Base-by-base conservation (phyloP, 1,140 invertebrate genomes). In the Platorchestia sp. region DNA sequence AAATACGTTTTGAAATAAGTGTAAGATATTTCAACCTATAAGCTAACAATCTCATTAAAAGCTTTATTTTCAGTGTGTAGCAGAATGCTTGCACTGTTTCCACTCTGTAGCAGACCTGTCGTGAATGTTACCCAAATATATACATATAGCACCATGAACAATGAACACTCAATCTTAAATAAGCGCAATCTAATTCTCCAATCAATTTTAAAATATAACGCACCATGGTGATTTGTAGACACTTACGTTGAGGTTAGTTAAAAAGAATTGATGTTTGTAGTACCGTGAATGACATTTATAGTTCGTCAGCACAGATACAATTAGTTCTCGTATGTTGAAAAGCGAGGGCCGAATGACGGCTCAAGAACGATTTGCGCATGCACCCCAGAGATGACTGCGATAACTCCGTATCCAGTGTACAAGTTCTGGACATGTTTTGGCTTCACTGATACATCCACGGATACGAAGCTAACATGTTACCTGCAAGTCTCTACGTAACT, bases 381-480 rank as follows among this genome's bases (percentile, higher is more conserved):
- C 45, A 19, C 91, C 40, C 0, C 45, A 6, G 45, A 93, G 91
- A 93, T 93, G 44, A 47, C 89, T 93, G 43, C 91, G 91, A 93
- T 93, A 93, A 45, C 91, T 93, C 91, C 7, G 91, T 36, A 44
- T 93, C 91, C 45, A 45, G 43, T 89, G 43, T 93, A 47, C 91
- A 93, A 3, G 91, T 47, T 93, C 91, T 93, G 45, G 45, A 93
- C 91, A 93, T 93, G 91, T 93, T 45, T 45, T n/a, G 43, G 91
- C 91, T n/a, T 93, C 45, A 45, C 91, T 93, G 91, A 93, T 93
- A 93, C 91, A 93, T 90, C 91, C 10, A 40, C 40, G 91, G 91
- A 93, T 93, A 93, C 43, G 43, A 93, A 93, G 45, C 91, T 45
- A 45, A 93, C 91, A 93, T n/a, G 91, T 47, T 14, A 93, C 36